phyloP scores from a whole-genome alignment of 1,140 invertebrate species.

The Watersipora subatra region DNA sequence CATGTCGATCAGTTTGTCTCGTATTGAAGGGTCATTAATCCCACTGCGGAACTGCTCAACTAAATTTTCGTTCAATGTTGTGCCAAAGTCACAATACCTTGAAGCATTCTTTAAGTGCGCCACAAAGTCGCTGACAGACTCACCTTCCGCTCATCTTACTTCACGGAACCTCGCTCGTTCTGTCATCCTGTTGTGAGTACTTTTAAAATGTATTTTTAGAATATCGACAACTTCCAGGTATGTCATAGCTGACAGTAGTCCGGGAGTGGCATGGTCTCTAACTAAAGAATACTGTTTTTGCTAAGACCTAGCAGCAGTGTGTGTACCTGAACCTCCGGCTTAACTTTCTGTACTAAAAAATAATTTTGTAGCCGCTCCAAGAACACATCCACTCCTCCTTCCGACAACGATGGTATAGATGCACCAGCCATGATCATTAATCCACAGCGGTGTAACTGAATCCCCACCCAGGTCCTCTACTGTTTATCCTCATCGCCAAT shows the following conservation, averaged over 20 bases:
- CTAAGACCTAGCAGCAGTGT: background rate
- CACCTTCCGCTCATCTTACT: background rate
- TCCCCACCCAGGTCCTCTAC: no score
- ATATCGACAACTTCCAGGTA: background rate
- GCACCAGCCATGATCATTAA: background rate
- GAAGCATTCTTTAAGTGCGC: background rate
- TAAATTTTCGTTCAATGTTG: background rate
- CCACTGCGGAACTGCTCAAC: background rate
- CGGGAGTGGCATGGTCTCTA: background rate
- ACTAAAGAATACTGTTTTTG: background rate
- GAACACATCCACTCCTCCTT: background rate
- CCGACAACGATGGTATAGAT: background rate
- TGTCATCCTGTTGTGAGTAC: background rate
- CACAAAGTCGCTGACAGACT: background rate
- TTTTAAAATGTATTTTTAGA: background rate
- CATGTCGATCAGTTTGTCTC: background rate
- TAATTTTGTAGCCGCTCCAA: background rate
- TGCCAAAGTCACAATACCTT: background rate
- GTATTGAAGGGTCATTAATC: background rate
- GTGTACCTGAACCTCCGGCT: background rate
- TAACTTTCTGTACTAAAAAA: background rate
- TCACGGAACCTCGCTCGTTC: background rate
- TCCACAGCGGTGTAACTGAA: no score
- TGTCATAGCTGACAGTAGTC: background rate
- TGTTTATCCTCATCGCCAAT: no score